Evolutionary conservation across 2,113 vertebrate species (phyloP), one percentile per base, ranked within the genome.

Genomic region (Mobula birostris): DNA sequence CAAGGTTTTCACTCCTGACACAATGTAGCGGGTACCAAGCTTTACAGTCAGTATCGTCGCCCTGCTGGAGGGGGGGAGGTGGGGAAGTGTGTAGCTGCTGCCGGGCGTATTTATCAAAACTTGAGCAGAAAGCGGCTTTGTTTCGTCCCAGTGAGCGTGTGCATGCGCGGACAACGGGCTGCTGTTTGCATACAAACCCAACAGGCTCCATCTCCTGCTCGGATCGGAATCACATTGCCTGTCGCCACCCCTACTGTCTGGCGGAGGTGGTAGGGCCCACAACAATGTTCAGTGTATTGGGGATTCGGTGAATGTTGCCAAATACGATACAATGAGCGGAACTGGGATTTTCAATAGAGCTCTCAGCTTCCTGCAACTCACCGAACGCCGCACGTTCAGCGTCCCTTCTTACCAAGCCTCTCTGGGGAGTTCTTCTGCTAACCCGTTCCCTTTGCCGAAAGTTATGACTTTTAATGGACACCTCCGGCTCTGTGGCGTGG

Each of bases 121-220:
- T 12, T 12, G 61, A 61, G 56, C 27, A 29, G 48, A 5, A 11
- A 56, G 11, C 48, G 21, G 58, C 63, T 66, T 7, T 61, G 8
- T 11, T 85, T 29, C 3, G 56, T 21, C 58, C 8, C 83, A 9
- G 0, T 12, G 9, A 14, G 48, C 9, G 4, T n/a, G 40, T 85
- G 0, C 11, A 0, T 2, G 21, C 0, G 3, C 6, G 0, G 0
- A 8, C 0, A 24, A 0, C 4, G 7, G 21, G 56, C 80, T 9
- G 48, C 9, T 58, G 80, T 24, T 21, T 15, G 40, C 56, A 24
- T 21, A 11, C 48, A 56, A 12, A 24, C 48, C 21, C 2, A 11
- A 83, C 21, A 56, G 17, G 80, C 2, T 24, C 0, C 21, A 6
- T 83, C 80, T 19, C 8, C 5, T 5, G 83, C 83, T 27, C 24